Percentiles rank a stretch among this genome's conserved stretches.
These are phyloP conservation scores for Triops cancriformis DNA, from an alignment of 1,140 invertebrate genomes.

Conservation along the genomic window DNA sequence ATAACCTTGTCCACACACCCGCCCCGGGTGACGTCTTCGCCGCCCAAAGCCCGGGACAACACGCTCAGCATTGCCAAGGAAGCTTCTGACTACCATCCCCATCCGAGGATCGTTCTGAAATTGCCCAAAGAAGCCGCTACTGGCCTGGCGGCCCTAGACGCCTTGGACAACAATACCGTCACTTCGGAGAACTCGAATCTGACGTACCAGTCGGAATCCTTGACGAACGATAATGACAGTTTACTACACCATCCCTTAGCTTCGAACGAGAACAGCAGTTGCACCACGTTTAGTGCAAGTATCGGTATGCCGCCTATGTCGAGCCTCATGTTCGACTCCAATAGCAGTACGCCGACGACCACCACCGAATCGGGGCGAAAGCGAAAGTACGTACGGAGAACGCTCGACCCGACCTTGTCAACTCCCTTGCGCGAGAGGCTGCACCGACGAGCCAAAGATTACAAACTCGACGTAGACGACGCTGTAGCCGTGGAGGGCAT, in stretches of 20 bases:
- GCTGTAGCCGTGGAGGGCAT: constrained; percentile 9
- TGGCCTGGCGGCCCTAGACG: not conserved
- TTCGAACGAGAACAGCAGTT: not conserved
- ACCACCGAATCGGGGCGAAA: constrained; percentile 9
- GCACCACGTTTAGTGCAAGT: not conserved
- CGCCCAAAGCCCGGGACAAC: not conserved
- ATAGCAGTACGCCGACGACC: not conserved
- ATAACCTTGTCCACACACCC: not conserved
- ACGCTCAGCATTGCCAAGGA: not conserved
- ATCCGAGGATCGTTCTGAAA: not conserved
- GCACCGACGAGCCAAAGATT: constrained; percentile 25
- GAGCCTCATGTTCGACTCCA: not conserved
- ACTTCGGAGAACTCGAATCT: constrained; percentile 4
- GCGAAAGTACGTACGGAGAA: constrained; percentile 25
- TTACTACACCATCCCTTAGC: not conserved
- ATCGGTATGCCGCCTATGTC: not conserved
- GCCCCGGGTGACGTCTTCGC: not conserved
- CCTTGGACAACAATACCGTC: not conserved
- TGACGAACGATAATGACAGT: not conserved
- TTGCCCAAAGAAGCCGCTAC: not conserved
- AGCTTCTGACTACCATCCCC: not conserved
- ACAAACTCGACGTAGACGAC: constrained; percentile 20
- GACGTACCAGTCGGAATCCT: not conserved
- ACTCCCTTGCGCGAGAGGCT: constrained; percentile 23
- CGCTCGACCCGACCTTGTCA: constrained; percentile 10